These are phyloP conservation scores for Alethe castanea DNA, from an alignment of 2,113 vertebrate genomes.

Conservation along the genomic window DNA sequence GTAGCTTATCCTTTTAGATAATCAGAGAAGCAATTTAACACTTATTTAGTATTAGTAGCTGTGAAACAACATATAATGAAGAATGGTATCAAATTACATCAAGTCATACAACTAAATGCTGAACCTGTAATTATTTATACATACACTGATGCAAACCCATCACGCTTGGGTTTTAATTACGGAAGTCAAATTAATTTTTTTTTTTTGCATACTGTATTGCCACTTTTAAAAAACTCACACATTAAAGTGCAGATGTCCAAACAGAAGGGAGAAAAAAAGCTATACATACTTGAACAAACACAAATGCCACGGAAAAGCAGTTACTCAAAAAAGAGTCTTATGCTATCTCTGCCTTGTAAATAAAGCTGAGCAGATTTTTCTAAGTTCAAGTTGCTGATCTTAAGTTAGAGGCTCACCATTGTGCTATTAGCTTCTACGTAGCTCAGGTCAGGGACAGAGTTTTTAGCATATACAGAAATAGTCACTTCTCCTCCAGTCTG, in stretches of 20 bases:
- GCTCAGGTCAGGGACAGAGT: slow-evolving; percentile 88
- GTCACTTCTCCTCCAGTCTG: slow-evolving; percentile 94
- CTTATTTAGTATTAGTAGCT: background rate
- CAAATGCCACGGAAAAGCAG: background rate
- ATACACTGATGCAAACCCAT: background rate
- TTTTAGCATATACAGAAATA: slow-evolving; percentile 95
- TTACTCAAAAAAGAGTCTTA: background rate
- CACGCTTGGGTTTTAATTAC: background rate
- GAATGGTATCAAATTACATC: background rate
- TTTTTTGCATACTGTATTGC: background rate
- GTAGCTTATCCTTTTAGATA: background rate
- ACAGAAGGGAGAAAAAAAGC: background rate
- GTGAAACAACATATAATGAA: background rate
- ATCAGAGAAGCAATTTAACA: background rate
- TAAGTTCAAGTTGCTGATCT: background rate
- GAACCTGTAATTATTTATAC: background rate
- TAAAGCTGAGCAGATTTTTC: background rate
- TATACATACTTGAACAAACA: background rate
- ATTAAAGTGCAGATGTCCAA: background rate
- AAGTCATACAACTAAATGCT: background rate
- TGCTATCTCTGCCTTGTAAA: background rate
- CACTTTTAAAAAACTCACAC: background rate
- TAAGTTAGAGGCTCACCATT: slow-evolving; percentile 74
- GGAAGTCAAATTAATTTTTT: background rate
- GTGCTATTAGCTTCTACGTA: slow-evolving; percentile 92